Conservation (phyloP, 1,140 invertebrate genomes). For the Meteorus sp. region DNA sequence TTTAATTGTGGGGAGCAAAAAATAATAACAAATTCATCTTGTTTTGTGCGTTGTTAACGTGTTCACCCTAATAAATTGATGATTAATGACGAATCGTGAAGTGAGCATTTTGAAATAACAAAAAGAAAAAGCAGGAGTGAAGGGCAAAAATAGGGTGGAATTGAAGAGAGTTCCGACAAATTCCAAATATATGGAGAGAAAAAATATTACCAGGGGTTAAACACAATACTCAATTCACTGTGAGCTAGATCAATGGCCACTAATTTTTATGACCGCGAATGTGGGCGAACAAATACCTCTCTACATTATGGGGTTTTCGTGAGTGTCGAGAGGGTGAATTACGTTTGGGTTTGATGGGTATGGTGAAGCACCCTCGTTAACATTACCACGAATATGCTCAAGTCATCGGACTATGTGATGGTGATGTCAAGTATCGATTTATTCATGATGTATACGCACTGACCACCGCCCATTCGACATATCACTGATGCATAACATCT, state of each 20-base stretch:
- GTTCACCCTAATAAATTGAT: not conserved
- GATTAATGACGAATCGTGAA: not conserved
- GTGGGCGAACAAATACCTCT: not conserved
- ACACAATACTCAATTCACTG: not conserved
- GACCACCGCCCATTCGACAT: too few species aligned
- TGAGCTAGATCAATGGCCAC: not conserved
- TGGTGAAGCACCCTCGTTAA: not conserved
- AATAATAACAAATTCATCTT: not conserved
- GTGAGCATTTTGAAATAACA: not conserved
- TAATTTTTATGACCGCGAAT: not conserved
- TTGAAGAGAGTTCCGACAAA: not conserved
- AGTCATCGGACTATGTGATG: not conserved
- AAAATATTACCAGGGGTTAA: too few species aligned
- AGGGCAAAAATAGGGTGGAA: not conserved
- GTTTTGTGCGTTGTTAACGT: not conserved
- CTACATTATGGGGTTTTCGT: too few species aligned
- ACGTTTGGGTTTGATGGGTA: too few species aligned
- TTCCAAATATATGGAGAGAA: too few species aligned
- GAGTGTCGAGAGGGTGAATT: too few species aligned
- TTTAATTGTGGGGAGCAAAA: too few species aligned
- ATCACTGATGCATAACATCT: too few species aligned
- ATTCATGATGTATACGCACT: too few species aligned
- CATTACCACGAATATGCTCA: conserved; percentile 2
- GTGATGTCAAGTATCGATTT: not conserved
- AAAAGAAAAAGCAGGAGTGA: not conserved